phyloP scores from a whole-genome alignment of 2,888 invertebrate genomes.

The Leptinotarsa peninsularis region DNA sequence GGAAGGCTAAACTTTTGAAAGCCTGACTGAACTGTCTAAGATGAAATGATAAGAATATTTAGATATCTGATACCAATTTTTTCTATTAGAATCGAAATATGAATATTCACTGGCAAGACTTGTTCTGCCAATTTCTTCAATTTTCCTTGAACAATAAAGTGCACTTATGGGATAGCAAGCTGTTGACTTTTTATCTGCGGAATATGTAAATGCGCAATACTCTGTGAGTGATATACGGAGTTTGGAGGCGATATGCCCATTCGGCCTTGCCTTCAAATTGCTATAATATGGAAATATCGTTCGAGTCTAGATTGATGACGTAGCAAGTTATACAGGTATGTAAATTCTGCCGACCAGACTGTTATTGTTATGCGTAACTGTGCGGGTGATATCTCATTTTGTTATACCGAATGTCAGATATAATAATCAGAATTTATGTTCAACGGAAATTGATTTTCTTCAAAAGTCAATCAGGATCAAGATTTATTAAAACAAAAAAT shows the following conservation, averaged over 20 bases:
- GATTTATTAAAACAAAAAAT: no score
- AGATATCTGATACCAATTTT: no score
- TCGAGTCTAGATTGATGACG: slow-evolving; percentile 15
- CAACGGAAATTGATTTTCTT: no score
- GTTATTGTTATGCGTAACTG: not conserved
- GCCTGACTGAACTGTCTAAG: no score
- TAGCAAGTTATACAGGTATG: slow-evolving; percentile 13
- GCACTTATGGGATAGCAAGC: not conserved
- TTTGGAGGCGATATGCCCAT: slow-evolving; percentile 17
- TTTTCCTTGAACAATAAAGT: not conserved
- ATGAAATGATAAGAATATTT: no score
- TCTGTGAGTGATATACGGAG: slow-evolving; percentile 18
- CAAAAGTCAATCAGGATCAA: no score
- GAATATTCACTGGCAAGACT: no score
- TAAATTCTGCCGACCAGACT: not conserved
- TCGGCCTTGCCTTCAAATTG: slow-evolving; percentile 13
- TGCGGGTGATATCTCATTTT: not conserved
- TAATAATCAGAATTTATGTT: no score
- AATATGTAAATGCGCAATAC: slow-evolving; percentile 9
- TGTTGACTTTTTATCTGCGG: slow-evolving; percentile 7
- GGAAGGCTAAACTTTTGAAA: no score
- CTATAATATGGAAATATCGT: slow-evolving; percentile 17
- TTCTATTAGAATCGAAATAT: no score
- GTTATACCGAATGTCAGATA: not conserved
- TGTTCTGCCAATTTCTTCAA: not conserved